These are phyloP conservation scores for Corynorhinus townsendii DNA, from an alignment of 2,113 vertebrate genomes.

Conservation along the genomic window DNA sequence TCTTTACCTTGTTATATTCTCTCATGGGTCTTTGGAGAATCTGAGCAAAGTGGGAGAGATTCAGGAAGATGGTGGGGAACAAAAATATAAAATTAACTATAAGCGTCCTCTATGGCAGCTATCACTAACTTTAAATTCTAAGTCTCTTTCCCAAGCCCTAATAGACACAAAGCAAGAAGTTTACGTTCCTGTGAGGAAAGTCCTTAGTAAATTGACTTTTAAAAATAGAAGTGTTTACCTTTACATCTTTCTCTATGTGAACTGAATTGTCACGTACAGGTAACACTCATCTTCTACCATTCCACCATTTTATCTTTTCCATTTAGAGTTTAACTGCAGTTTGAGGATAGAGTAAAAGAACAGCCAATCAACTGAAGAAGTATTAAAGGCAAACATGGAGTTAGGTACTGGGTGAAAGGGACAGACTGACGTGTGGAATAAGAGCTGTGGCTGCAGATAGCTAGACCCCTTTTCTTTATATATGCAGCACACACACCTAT, in stretches of 20 bases:
- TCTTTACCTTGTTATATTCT: background rate
- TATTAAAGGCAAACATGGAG: conserved; percentile 43
- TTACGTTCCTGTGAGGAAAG: background rate
- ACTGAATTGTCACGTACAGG: background rate
- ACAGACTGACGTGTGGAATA: background rate
- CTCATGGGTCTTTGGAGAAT: background rate
- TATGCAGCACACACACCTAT: rapidly evolving
- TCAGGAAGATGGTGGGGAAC: background rate
- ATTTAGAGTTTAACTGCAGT: conserved; percentile 24
- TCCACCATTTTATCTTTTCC: conserved; percentile 27
- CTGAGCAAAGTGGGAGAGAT: background rate
- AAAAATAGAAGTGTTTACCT: conserved; percentile 55
- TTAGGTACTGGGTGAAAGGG: background rate
- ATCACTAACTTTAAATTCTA: background rate
- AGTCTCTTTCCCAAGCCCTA: background rate
- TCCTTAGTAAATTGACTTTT: conserved; percentile 47
- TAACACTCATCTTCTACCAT: background rate
- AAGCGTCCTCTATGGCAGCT: background rate
- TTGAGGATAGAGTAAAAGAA: conserved; percentile 17
- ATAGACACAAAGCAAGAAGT: background rate
- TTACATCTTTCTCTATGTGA: conserved; percentile 28
- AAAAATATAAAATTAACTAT: background rate
- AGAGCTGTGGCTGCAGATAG: background rate
- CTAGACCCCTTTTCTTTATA: background rate
- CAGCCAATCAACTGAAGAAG: background rate